These are phyloP conservation scores for Caenorhabditis sp. DNA, from an alignment of 2,888 invertebrate species.

Conservation along the genomic window DNA sequence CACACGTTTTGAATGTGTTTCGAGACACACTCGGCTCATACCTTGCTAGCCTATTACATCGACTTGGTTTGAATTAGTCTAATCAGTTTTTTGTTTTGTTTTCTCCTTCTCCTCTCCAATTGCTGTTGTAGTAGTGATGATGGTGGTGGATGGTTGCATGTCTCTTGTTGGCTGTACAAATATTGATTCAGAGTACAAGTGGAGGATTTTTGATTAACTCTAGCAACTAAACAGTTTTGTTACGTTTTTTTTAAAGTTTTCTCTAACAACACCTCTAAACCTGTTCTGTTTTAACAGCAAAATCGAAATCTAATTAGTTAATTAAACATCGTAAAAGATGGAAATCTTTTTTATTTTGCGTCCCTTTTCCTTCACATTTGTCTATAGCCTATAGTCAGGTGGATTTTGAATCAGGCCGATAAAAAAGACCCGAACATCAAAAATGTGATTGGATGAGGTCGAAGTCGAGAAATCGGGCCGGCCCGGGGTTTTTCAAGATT, in stretches of 20 bases:
- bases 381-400: neutral
- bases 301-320: neutral
- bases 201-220: neutral
- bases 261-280: too few relatives aligned
- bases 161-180: neutral
- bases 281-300: too few relatives aligned
- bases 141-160: neutral
- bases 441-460: too few relatives aligned
- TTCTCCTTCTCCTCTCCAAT: too few relatives aligned
- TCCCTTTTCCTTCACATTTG: neutral
- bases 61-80: neutral
- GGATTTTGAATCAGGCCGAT: too few relatives aligned
- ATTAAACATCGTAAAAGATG: neutral
- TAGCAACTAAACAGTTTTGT: neutral
- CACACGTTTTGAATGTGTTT: conserved; percentile 31
- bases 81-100: neutral
- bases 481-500: too few relatives aligned
- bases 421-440: too few relatives aligned
- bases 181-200: neutral
- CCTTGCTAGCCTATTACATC: conserved; percentile 4
- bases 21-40: conserved; percentile 20
- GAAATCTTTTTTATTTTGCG: too few relatives aligned
- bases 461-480: too few relatives aligned
- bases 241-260: too few relatives aligned
- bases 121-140: neutral